Evolutionary conservation across 2,888 invertebrate genomes (phyloP).

Genomic region (Netelia melanura): DNA sequence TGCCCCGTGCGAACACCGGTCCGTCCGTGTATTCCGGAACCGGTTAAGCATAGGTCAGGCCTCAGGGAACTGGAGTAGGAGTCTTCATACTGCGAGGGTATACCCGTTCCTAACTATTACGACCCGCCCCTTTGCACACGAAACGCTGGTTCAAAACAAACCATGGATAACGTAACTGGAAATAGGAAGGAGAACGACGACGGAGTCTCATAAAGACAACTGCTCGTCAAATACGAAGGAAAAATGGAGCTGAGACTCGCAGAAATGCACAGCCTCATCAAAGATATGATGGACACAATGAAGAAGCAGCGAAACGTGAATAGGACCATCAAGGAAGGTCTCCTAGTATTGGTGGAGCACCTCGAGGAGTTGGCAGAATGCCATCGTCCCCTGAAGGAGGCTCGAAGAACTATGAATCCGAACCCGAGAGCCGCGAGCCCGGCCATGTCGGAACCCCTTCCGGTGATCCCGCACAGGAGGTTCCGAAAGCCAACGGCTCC

Average conservation of each 20-base stretch:
- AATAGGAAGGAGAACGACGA: not conserved
- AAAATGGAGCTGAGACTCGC: not conserved
- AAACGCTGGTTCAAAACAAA: not conserved
- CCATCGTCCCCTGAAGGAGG: not conserved
- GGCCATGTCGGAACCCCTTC: not conserved
- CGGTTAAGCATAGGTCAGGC: not conserved
- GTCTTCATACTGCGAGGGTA: not conserved
- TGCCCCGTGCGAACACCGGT: not conserved
- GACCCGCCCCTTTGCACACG: conserved; percentile 12
- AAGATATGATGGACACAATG: not conserved
- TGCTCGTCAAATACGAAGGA: not conserved
- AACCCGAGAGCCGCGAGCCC: not conserved
- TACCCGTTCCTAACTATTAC: conserved; percentile 2
- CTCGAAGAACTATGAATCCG: not conserved
- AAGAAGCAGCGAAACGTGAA: conserved; percentile 3
- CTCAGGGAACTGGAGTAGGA: not conserved
- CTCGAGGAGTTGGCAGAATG: too few relatives aligned
- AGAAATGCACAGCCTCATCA: not conserved
- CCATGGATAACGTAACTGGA: not conserved
- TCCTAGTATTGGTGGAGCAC: not conserved
- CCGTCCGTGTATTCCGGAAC: not conserved
- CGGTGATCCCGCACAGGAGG: not conserved
- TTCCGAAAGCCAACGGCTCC: too few relatives aligned
- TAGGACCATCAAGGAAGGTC: not conserved
- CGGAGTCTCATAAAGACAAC: not conserved